Evolutionary conservation across 1,140 invertebrate species (phyloP).

Genomic region (Augochlora pura): DNA sequence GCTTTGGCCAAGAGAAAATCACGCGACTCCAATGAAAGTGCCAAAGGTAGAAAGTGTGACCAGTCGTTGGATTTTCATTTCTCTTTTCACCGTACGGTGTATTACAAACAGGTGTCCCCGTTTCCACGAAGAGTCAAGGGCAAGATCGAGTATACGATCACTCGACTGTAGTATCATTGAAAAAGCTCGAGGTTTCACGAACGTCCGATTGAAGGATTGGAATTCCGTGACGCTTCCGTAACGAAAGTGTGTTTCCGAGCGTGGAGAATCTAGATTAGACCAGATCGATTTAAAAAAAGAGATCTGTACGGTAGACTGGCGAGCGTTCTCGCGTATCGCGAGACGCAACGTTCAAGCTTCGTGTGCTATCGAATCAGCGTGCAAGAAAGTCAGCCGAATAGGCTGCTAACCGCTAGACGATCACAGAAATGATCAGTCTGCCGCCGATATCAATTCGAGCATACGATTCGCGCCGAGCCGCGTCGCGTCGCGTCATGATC

Average conservation of each 20-base stretch:
- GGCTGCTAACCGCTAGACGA: constrained; percentile 44
- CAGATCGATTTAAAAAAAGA: neutral
- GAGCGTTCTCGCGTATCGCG: too few relatives aligned
- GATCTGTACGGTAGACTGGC: neutral
- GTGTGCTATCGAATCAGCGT: constrained; percentile 50
- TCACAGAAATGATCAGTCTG: constrained; percentile 68
- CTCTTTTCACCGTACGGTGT: neutral
- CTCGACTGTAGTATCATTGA: too few relatives aligned
- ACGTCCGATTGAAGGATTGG: too few relatives aligned
- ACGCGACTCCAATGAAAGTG: neutral
- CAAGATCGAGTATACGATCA: too few relatives aligned
- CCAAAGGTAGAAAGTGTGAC: constrained; percentile 9
- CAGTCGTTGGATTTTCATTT: neutral
- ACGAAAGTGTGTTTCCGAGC: too few relatives aligned
- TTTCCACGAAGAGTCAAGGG: too few relatives aligned
- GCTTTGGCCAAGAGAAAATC: too few relatives aligned
- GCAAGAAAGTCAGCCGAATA: constrained; percentile 57
- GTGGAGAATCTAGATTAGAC: neutral
- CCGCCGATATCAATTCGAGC: constrained; percentile 53
- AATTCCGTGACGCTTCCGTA: too few relatives aligned
- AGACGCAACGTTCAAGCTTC: too few relatives aligned
- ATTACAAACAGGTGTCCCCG: too few relatives aligned
- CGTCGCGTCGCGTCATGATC: constrained; percentile 12
- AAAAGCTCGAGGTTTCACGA: too few relatives aligned
- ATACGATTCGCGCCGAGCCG: constrained; percentile 10